Percentiles rank a stretch among this genome's conserved stretches.
Evolutionary conservation across 2,797 vertebrate species (phyloP).

Genomic region (Xenentodon cancila): DNA sequence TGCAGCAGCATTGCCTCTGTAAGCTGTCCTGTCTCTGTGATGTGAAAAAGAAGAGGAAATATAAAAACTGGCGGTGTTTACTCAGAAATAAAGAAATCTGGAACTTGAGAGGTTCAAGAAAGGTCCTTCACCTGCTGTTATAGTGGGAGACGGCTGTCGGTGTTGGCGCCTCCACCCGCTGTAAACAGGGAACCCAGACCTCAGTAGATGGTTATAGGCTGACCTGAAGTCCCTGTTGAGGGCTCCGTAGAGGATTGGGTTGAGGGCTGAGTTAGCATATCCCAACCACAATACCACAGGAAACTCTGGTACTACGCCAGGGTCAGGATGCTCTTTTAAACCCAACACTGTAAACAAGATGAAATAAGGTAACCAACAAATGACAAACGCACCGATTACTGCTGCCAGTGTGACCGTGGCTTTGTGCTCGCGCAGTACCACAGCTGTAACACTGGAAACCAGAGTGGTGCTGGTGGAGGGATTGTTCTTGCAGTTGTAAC

Average conservation of each 20-base stretch:
- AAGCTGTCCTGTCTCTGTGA: slow-evolving; percentile 62
- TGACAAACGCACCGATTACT: slow-evolving; percentile 90
- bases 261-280: slow-evolving; percentile 93
- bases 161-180: slow-evolving; percentile 37
- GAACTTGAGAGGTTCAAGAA: neutral
- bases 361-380: slow-evolving; percentile 98
- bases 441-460: slow-evolving; percentile 67
- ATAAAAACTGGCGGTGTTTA: neutral
- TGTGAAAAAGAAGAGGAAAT: slow-evolving; percentile 12
- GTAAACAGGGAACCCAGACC: slow-evolving; percentile 59
- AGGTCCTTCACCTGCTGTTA: slow-evolving; percentile 46
- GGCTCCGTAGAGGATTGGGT: slow-evolving; percentile 91
- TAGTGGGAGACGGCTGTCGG: slow-evolving; percentile 33
- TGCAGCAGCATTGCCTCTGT: slow-evolving; percentile 72
- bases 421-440: slow-evolving; percentile 91
- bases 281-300: slow-evolving; percentile 92
- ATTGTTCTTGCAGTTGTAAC: slow-evolving; percentile 52
- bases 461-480: slow-evolving; percentile 40
- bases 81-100: neutral
- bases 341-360: slow-evolving; percentile 90
- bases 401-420: slow-evolving; percentile 91
- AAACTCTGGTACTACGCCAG: slow-evolving; percentile 65
- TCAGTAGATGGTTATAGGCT: slow-evolving; percentile 87
- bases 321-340: slow-evolving; percentile 77
- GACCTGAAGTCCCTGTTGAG: slow-evolving; percentile 93